These are phyloP conservation scores for Halocynthia aurantium DNA, from an alignment of 23 tunicate species.

Conservation along the genomic window DNA sequence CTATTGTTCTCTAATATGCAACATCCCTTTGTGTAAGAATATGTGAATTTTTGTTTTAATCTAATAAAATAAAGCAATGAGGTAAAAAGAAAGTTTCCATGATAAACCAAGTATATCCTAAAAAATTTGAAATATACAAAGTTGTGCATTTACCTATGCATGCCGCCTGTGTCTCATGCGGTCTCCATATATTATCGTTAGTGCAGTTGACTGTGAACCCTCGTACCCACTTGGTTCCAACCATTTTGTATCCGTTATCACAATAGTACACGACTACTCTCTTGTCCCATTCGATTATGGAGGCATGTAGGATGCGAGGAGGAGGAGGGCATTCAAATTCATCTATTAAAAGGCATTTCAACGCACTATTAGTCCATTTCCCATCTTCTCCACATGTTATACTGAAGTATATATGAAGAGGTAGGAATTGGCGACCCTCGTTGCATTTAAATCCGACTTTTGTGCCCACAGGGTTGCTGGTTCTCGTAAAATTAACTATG, in stretches of 20 bases:
- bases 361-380: not conserved
- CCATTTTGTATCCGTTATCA: not conserved
- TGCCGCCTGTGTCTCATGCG: not conserved
- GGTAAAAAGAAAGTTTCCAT: too few relatives aligned
- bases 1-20: too few relatives aligned
- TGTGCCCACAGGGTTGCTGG: conserved; percentile 5
- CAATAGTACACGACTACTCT: not conserved
- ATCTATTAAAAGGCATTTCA: not conserved
- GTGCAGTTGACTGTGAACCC: not conserved
- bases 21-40: too few relatives aligned
- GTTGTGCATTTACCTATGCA: not conserved
- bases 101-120: too few relatives aligned
- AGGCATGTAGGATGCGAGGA: not conserved
- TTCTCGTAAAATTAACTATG: too few relatives aligned
- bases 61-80: too few relatives aligned
- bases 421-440: conserved; percentile 16
- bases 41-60: too few relatives aligned
- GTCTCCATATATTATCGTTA: not conserved
- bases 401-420: not conserved
- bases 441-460: conserved; percentile 4
- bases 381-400: conserved; percentile 24
- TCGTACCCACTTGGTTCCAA: not conserved
- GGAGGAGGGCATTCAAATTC: not conserved
- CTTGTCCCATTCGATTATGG: not conserved
- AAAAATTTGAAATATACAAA: too few relatives aligned